Evolutionary conservation across 2,113 vertebrate genomes (phyloP), one percentile per base, ranked within the genome.

Genomic region (Pseudolaguvia tuberculata): DNA sequence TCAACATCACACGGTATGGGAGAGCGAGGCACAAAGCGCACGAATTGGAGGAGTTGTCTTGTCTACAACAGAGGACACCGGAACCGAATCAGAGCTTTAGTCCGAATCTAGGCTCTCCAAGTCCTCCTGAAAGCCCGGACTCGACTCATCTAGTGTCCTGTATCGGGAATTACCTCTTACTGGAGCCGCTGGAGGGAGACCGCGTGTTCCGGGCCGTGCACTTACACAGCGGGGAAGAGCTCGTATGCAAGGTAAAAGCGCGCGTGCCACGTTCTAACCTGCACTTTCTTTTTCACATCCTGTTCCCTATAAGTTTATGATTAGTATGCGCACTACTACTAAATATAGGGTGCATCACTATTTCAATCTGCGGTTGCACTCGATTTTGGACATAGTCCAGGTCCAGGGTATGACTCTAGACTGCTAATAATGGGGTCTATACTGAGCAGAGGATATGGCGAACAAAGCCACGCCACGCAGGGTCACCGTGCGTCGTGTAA

Each of bases 161-260:
- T 91, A 95, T 98, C 88, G 96, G 96, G 91, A 94, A 96, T 88
- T 97, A 99, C 94, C 93, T 99, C 87, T 87, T 99, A 92, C 88
- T 98, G 93, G 97, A 98, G 88, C 95, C 97, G 80, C 91, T 99
- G 89, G 97, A 98, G 90, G 96, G 96, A 88, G 95, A 98, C 93
- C 95, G 94, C 94, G 95, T 97, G 90, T 95, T 99, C 82, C 92
- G 96, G 85, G 96, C 96, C 58, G 91, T 94, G 84, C 94, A 98
- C 93, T 90, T 98, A 92, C 96, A 98, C 92, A 99, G 94, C 65
- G 95, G 94, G 83, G 95, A 97, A 86, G 95, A 98, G 90, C 93
- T 99, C 81, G 91, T 98, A 78, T 99, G 97, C 91, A 99, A 99
- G 96, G 97, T 98, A 87, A 91, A 25, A 55, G 9, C 69, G 14